Base-by-base conservation (phyloP, 92 coral and sea anemone genomes). In the Actinernus sp. region DNA sequence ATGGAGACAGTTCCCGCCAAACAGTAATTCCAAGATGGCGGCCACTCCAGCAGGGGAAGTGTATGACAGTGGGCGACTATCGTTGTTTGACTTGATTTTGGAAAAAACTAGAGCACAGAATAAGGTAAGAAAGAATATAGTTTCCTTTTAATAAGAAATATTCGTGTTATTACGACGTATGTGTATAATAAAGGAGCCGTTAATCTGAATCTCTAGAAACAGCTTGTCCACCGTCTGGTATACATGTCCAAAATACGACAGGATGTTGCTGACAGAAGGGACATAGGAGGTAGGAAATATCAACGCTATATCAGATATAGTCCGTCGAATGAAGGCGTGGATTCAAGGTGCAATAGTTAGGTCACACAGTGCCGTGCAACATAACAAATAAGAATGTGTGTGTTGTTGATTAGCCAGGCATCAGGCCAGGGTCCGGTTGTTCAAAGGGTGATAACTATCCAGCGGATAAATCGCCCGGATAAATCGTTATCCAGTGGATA, bases 71-170 rank as follows among this genome's bases (percentile, higher is more conserved):
- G 88, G 85, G 18, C 74, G 92, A 24, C 67, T 95, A 49, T 91
- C 99, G 22, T 86, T 95, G 21, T 84, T 95, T 57, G 99, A 95
- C 59, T 76, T 95, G 11, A 87, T 91, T 41, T 50, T 91, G 47
- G 99, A 95, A 74, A 91, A 74, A 74, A 86, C 87, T 39, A 87
- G 99, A 49, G 97, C 95, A 22, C 93, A 91, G 56, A 91, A 91
- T 76, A 95, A 95, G 94, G 99, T 94, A 84, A 20, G 3, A n/a
- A 14, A 22, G 7, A 1, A 19, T 22, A 30, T 25, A n/a, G 1
- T 34, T 27, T 25, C 3, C 0, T 19, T 4, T 7, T 48, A 11
- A 47, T 18, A 5, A 17, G 1, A 44, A 7, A 26, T 3, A 7
- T 14, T 17, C 16, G 26, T 36, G 41, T 36, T 7, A 7, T 36